Conservation (phyloP, 2,888 invertebrate genomes). For the Cosmia pyralina region DNA sequence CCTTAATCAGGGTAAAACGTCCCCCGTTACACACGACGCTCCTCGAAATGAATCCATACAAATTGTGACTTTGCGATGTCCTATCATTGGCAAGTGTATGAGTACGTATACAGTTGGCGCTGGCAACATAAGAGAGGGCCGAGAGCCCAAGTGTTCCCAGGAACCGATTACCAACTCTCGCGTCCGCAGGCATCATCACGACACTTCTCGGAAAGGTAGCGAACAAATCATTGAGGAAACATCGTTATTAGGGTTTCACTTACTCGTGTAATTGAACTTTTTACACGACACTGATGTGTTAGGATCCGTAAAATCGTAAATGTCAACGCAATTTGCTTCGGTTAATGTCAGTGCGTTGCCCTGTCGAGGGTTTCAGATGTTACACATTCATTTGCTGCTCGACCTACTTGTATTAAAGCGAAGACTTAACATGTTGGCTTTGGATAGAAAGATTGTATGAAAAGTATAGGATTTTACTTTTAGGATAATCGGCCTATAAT, state of each 20-base stretch:
- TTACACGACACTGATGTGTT: constrained; percentile 51
- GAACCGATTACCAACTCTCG: constrained; percentile 62
- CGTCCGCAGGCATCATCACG: constrained; percentile 60
- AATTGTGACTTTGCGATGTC: constrained; percentile 40
- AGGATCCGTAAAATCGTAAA: constrained; percentile 58
- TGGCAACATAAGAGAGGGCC: constrained; percentile 47
- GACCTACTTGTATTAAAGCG: neutral
- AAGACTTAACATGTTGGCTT: neutral
- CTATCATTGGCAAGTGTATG: constrained; percentile 44
- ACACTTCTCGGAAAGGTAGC: constrained; percentile 60
- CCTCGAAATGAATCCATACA: constrained; percentile 49
- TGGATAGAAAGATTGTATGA: neutral
- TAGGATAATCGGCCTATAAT: neutral
- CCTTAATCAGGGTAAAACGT: constrained; percentile 36
- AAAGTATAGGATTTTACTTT: neutral
- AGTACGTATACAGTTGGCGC: constrained; percentile 22
- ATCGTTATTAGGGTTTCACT: constrained; percentile 57
- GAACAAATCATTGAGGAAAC: constrained; percentile 55
- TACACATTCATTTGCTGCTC: constrained; percentile 17
- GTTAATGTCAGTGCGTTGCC: constrained; percentile 53
- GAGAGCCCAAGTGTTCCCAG: constrained; percentile 58
- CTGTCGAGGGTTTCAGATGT: constrained; percentile 11
- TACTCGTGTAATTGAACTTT: constrained; percentile 61
- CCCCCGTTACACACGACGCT: constrained; percentile 27
- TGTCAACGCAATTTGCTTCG: constrained; percentile 50